Evolutionary conservation across 1,140 invertebrate species (phyloP).

Genomic region (Paramacrobiotus metropolitanus): DNA sequence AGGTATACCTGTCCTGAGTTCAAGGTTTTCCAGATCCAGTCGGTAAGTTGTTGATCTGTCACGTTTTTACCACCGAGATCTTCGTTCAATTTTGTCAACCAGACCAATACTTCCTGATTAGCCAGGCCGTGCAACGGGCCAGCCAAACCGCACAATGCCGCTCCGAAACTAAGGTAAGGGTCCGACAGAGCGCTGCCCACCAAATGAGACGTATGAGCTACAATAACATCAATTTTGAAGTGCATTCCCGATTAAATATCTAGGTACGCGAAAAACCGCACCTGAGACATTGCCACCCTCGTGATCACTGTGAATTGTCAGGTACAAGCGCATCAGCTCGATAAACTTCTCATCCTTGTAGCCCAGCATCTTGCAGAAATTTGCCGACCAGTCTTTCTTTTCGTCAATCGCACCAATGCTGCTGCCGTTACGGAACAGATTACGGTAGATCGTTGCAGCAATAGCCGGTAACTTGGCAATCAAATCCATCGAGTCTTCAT

Average conservation of each 20-base stretch:
- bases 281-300: conserved; percentile 71
- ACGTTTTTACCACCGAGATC: conserved; percentile 48
- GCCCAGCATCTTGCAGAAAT: conserved; percentile 76
- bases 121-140: conserved; percentile 86
- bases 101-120: conserved; percentile 74
- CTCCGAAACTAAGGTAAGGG: conserved; percentile 77
- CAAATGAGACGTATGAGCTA: conserved; percentile 72
- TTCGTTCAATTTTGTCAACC: conserved; percentile 50
- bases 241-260: too few relatives aligned
- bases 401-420: conserved; percentile 63
- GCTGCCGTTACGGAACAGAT: conserved; percentile 61
- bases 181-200: conserved; percentile 83
- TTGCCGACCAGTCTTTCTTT: conserved; percentile 74
- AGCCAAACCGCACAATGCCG: conserved; percentile 76
- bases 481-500: conserved; percentile 84
- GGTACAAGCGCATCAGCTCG: conserved; percentile 76
- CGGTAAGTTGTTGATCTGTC: conserved; percentile 61
- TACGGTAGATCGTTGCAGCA: conserved; percentile 79
- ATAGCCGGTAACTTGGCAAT: conserved; percentile 85
- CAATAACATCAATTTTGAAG: too few relatives aligned
- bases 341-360: conserved; percentile 63
- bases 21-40: conserved; percentile 81
- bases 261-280: too few relatives aligned
- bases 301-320: conserved; percentile 87
- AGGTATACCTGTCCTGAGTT: conserved; percentile 53